Evolutionary conservation across 1,140 invertebrate genomes (phyloP), one percentile per base, ranked within the genome.

Genomic region (Drosophila burlai): DNA sequence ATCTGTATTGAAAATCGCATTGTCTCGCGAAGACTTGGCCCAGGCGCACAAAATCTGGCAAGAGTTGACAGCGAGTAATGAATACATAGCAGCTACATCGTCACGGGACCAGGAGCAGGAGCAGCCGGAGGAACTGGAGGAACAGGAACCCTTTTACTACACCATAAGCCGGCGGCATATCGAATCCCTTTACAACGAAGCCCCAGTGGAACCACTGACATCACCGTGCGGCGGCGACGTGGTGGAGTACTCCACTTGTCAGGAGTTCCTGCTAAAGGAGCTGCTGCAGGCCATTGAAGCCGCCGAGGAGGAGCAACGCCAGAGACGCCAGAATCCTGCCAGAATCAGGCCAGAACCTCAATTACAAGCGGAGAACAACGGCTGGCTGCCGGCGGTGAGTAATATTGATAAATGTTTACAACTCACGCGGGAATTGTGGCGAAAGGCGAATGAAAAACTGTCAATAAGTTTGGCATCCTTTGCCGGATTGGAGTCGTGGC

Each of bases 1-100:
- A 68, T 92, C 92, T 76, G 81, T 82, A 75, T 78, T 92, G 77
- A 93, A 85, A 80, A 83, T 92, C 49, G 80, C 91, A 67, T 50
- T 91, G 67, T 93, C 86, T 60, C 79, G 83, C 50, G 83, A 83
- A 76, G 91, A 93, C 78, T 83, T 92, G 81, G 91, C 75, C 73
- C 77, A 89, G 76, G 83, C 91, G 21, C 92, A 84, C 80, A 84
- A 90, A 86, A 84, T 92, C 76, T 92, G 89, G 91, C 91, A 89
- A 76, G 89, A 87, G 83, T 76, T 92, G 80, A 87, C 87, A 78
- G 76, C 83, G 72, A 92, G 87, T 81, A 92, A 85, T 79, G 91
- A 92, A 89, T 92, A 92, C 79, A 90, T 91, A 79, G 77, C 87
- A 68, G 52, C 76, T 52, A 38, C 54, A 55, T 55, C 54, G 34